Percentiles rank a stretch among this genome's conserved stretches.
These are phyloP conservation scores for Shargacucullia verbasci DNA, from an alignment of 2,888 invertebrate genomes.

Conservation along the genomic window DNA sequence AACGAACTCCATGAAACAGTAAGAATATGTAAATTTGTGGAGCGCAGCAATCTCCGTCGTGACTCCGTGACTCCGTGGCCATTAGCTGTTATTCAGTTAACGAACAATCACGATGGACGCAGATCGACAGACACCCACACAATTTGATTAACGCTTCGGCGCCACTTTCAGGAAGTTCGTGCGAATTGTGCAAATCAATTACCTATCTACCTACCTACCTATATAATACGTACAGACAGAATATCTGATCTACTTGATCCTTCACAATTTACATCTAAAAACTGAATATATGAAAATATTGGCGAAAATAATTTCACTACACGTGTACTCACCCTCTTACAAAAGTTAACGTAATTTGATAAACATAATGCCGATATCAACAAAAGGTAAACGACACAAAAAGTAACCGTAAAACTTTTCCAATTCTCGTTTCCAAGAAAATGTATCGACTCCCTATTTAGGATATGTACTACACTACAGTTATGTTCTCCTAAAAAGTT, in stretches of 20 bases:
- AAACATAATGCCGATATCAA: constrained; percentile 22
- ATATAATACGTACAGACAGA: background rate
- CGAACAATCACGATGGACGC: constrained; percentile 59
- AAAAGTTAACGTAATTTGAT: constrained; percentile 21
- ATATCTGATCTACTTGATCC: background rate
- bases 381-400: constrained; percentile 23
- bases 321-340: background rate
- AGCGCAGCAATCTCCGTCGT: constrained; percentile 47
- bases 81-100: constrained; percentile 58
- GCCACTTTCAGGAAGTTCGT: constrained; percentile 57
- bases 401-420: constrained; percentile 49
- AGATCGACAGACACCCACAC: constrained; percentile 48
- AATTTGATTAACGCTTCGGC: constrained; percentile 63
- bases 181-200: constrained; percentile 45
- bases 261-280: background rate
- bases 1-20: constrained; percentile 20
- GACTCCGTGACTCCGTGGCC: constrained; percentile 48
- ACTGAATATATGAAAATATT: background rate
- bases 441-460: constrained; percentile 13
- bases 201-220: constrained; percentile 18
- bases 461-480: background rate
- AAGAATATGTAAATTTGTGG: constrained; percentile 43
- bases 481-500: constrained; percentile 12
- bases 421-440: constrained; percentile 44
- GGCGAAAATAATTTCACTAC: background rate